Conservation (phyloP, 2,113 vertebrate genomes). For the Beaufortia kweichowensis region DNA sequence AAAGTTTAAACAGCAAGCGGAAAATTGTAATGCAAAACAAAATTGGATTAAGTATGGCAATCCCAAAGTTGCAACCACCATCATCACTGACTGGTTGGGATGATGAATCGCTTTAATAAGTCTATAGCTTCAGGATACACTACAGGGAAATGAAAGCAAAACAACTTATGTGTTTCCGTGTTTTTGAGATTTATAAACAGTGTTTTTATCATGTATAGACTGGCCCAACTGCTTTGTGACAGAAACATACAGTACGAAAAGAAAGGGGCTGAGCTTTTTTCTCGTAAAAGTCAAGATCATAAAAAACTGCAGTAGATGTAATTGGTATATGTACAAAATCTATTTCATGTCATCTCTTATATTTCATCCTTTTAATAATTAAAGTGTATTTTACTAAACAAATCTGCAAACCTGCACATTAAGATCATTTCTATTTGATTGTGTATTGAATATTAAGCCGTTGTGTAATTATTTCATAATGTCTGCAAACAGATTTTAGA, state of each 20-base stretch:
- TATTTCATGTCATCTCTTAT: background rate
- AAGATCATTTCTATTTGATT: too few relatives aligned
- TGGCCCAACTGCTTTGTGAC: constrained; percentile 50
- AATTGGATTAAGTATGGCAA: too few relatives aligned
- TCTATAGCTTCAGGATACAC: constrained; percentile 64
- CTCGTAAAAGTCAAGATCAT: background rate
- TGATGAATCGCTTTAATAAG: constrained; percentile 72
- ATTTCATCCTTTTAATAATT: too few relatives aligned
- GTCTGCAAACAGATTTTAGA: background rate
- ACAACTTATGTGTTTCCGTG: constrained; percentile 59
- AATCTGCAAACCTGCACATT: too few relatives aligned
- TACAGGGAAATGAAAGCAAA: constrained; percentile 64
- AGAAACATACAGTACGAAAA: background rate
- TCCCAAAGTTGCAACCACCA: constrained; percentile 47
- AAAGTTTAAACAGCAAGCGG: too few relatives aligned
- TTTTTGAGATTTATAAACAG: constrained; percentile 58
- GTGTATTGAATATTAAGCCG: too few relatives aligned
- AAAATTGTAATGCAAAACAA: too few relatives aligned
- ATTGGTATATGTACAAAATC: background rate
- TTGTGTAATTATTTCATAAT: too few relatives aligned
- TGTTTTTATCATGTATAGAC: constrained; percentile 61
- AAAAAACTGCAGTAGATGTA: background rate
- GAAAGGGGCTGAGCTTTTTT: background rate
- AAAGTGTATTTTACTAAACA: too few relatives aligned
- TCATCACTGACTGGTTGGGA: constrained; percentile 43